These are phyloP conservation scores for Eupleurogrammus muticus DNA, from an alignment of 2,797 vertebrate genomes.

Conservation along the genomic window DNA sequence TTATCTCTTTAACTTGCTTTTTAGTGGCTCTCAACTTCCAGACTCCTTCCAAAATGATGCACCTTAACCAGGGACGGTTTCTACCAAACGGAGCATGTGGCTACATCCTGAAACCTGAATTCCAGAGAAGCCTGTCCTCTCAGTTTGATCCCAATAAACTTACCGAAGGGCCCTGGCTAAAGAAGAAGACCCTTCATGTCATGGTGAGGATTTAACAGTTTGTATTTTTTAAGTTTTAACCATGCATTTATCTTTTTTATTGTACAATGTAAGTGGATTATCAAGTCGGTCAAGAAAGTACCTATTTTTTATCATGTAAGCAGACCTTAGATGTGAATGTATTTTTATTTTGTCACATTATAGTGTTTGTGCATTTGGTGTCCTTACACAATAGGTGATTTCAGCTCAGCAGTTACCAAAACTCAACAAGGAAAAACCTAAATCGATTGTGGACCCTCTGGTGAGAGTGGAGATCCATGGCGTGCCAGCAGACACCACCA, in stretches of 20 bases:
- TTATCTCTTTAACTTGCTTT: constrained; percentile 27
- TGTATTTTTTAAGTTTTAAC: too few relatives aligned
- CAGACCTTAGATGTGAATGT: background rate
- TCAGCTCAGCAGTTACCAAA: constrained; percentile 97
- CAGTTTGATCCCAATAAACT: constrained; percentile 87
- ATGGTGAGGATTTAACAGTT: constrained; percentile 79
- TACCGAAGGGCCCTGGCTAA: constrained; percentile 85
- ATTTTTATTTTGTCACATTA: background rate
- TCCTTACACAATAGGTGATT: constrained; percentile 86
- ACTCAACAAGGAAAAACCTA: constrained; percentile 89
- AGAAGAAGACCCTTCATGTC: constrained; percentile 85
- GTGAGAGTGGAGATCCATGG: constrained; percentile 90
- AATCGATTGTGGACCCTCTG: constrained; percentile 94
- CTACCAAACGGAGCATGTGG: constrained; percentile 89
- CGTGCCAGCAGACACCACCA: constrained; percentile 83
- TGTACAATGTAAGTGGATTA: background rate
- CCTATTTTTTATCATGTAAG: too few relatives aligned
- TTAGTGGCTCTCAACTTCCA: constrained; percentile 98
- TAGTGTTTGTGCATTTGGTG: background rate
- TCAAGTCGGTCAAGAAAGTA: too few relatives aligned
- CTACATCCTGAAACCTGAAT: constrained; percentile 93
- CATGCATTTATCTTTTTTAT: background rate
- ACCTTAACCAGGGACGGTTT: constrained; percentile 94
- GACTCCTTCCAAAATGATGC: constrained; percentile 91
- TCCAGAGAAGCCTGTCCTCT: constrained; percentile 84